These are phyloP conservation scores for Rhinophrynus dorsalis DNA, from an alignment of 2,797 vertebrate genomes.

Conservation along the genomic window DNA sequence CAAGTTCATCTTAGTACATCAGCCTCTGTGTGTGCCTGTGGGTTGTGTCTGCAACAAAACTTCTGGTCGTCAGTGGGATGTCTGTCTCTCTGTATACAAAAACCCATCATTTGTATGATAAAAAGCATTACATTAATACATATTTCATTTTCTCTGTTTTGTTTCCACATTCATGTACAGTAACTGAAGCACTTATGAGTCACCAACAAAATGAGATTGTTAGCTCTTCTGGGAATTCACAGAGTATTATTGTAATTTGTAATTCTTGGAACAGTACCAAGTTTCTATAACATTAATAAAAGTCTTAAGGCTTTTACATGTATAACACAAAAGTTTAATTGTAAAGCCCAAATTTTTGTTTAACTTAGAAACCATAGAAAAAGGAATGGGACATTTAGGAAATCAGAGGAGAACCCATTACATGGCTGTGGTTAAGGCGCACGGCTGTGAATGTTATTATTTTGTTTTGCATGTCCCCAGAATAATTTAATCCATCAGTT, in stretches of 20 bases:
- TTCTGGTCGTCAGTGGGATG: too few species aligned
- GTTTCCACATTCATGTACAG: too few species aligned
- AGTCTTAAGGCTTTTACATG: conserved; percentile 14
- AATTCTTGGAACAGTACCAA: conserved; percentile 7
- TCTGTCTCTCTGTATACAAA: too few species aligned
- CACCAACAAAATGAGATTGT: background rate
- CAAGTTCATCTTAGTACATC: too few species aligned
- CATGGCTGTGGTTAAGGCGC: conserved; percentile 22
- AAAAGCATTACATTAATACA: too few species aligned
- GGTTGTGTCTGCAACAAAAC: too few species aligned
- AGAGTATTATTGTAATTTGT: background rate
- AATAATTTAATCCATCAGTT: background rate
- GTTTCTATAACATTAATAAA: conserved; percentile 23
- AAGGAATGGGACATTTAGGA: conserved; percentile 3
- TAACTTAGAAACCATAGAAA: conserved; percentile 26
- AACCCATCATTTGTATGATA: too few species aligned
- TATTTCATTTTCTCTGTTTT: too few species aligned
- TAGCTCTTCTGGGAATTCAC: conserved; percentile 7
- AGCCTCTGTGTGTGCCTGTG: too few species aligned
- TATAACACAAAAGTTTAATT: conserved; percentile 20
- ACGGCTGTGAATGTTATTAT: conserved; percentile 2
- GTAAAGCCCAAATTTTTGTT: conserved; percentile 16
- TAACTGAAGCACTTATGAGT: background rate
- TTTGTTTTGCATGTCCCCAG: background rate
- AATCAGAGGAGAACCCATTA: conserved; percentile 8